Evolutionary conservation across 2,113 vertebrate species (phyloP).

Genomic region (Tragulus kanchil): DNA sequence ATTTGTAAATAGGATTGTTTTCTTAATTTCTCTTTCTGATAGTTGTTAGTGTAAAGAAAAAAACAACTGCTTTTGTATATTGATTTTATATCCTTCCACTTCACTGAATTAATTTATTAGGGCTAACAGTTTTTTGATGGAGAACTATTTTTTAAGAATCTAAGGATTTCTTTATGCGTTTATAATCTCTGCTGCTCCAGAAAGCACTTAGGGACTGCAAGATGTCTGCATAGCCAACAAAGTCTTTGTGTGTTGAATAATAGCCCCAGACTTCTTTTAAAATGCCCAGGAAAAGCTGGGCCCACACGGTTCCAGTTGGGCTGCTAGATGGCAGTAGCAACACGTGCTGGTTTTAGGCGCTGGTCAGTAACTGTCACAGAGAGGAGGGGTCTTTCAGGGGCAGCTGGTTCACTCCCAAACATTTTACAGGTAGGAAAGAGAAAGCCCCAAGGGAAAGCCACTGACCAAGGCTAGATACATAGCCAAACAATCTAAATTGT

Average conservation of each 20-base stretch:
- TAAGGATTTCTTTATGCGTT: neutral
- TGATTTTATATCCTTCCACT: neutral
- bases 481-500: neutral
- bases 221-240: neutral
- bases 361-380: neutral
- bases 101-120: neutral
- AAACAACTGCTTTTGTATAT: neutral
- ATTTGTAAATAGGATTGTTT: neutral
- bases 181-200: neutral
- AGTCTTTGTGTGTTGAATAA: neutral
- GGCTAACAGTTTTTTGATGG: neutral
- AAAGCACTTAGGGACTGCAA: neutral
- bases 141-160: neutral
- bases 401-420: neutral
- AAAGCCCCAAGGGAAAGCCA: neutral
- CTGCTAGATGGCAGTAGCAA: constrained; percentile 75
- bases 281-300: neutral
- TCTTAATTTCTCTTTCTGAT: neutral
- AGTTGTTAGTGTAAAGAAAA: neutral
- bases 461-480: neutral
- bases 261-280: neutral
- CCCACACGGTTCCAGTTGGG: rapidly evolving
- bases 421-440: neutral
- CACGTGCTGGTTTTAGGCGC: neutral
- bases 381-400: neutral